Percentiles rank a stretch among this genome's conserved stretches.
These are phyloP conservation scores for Schizaphis graminum DNA, from an alignment of 2,888 invertebrate genomes.

Conservation along the genomic window DNA sequence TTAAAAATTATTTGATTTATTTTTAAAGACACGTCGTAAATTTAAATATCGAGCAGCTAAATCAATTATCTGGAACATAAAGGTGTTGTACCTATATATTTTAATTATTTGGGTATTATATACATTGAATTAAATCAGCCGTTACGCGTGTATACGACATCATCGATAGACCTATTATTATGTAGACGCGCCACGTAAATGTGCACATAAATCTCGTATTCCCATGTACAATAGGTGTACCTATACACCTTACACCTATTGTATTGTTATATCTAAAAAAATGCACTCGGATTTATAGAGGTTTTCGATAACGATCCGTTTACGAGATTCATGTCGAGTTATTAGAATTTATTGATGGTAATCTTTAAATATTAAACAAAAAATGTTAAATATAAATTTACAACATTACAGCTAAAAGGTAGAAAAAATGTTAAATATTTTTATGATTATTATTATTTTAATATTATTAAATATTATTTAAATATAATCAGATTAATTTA, in stretches of 20 bases:
- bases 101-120: neutral
- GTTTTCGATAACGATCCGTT: neutral
- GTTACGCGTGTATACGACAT: neutral
- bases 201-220: neutral
- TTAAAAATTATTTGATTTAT: neutral
- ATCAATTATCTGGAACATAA: neutral
- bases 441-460: too few relatives aligned
- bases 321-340: neutral
- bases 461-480: too few relatives aligned
- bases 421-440: neutral
- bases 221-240: neutral
- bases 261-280: neutral
- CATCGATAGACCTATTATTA: neutral
- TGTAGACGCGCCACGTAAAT: neutral
- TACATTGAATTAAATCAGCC: neutral
- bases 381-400: neutral
- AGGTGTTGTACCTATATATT: neutral
- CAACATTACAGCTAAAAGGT: neutral
- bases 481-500: neutral
- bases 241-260: neutral
- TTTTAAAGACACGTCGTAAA: neutral
- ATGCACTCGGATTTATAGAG: neutral
- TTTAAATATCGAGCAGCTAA: neutral
- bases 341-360: neutral
- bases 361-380: neutral